Evolutionary conservation across 2,113 vertebrate species (phyloP).

Genomic region (Drymodes brunneopygia): DNA sequence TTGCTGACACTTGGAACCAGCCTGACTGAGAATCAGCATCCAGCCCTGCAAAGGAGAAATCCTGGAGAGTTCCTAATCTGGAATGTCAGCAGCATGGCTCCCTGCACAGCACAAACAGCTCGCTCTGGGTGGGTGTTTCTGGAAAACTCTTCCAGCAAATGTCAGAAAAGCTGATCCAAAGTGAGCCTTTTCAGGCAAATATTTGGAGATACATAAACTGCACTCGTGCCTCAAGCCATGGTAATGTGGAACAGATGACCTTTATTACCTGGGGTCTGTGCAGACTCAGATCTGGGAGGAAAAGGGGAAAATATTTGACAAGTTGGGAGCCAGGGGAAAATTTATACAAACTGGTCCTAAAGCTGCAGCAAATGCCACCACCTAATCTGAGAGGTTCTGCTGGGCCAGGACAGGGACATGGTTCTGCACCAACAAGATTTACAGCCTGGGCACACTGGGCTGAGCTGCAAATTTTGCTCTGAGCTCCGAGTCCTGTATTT

Average conservation of each 20-base stretch:
- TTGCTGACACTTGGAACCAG: neutral
- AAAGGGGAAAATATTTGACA: neutral
- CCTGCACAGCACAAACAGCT: neutral
- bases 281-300: neutral
- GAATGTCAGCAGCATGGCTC: neutral
- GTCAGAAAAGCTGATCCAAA: conserved; percentile 31
- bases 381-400: neutral
- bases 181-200: neutral
- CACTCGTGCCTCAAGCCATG: neutral
- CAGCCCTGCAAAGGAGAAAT: neutral
- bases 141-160: neutral
- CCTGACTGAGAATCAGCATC: neutral
- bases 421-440: neutral
- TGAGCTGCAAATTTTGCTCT: neutral
- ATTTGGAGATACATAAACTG: conserved; percentile 18
- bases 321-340: neutral
- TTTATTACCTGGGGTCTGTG: conserved; percentile 19
- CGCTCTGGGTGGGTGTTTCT: conserved; percentile 1
- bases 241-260: conserved; percentile 20
- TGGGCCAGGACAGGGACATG: neutral
- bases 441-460: neutral
- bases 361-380: neutral
- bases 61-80: neutral
- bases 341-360: neutral
- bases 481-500: neutral